Base-by-base conservation (phyloP, 2,113 vertebrate genomes). In the Lophochroa leadbeateri region DNA sequence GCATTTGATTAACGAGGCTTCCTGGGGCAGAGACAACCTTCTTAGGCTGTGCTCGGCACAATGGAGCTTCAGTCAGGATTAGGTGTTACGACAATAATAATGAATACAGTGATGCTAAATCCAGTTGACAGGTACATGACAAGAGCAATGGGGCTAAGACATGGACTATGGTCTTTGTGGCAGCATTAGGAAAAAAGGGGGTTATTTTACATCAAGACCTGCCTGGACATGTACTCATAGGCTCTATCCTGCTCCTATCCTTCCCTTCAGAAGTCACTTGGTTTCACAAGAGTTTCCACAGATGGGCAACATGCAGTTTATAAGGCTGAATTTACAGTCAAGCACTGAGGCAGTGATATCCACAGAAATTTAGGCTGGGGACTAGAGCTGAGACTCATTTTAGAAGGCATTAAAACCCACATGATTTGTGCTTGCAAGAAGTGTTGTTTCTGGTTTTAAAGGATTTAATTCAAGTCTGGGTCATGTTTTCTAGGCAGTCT, bases 401-500 rank as follows among this genome's bases (percentile, higher is more conserved):
- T 88, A 79, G 78, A 95, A 82, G 46, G 67, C 75, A 88, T 70
- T 74, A 85, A 85, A 94, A 80, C 3, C 68, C 90, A 49, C 87
- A 90, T 82, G 91, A 94, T 94, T 93, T 91, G 87, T 93, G 63
- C 94, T 95, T 82, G 82, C 76, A 79, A 96, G 91, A 91, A 85
- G 49, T 8, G 1, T 70, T 82, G 46, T 74, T 94, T 79, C 92
- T 93, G 92, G 70, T 61, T 95, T 96, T 85, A 95, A 93, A 77
- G 91, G 93, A 91, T 94, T 95, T 93, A 70, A 87, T 88, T 91
- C 87, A 85, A 96, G 95, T 85, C 94, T 92, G 94, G 95, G 90
- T 96, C 91, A 74, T 96, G 84, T 96, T 96, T 91, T 96, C 84
- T 88, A 95, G 81, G 82, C 92, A 96, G 93, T 82, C 91, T 93